Evolutionary conservation across 2,113 vertebrate species (phyloP), one percentile per base, ranked within the genome.

Genomic region (Chionis minor): DNA sequence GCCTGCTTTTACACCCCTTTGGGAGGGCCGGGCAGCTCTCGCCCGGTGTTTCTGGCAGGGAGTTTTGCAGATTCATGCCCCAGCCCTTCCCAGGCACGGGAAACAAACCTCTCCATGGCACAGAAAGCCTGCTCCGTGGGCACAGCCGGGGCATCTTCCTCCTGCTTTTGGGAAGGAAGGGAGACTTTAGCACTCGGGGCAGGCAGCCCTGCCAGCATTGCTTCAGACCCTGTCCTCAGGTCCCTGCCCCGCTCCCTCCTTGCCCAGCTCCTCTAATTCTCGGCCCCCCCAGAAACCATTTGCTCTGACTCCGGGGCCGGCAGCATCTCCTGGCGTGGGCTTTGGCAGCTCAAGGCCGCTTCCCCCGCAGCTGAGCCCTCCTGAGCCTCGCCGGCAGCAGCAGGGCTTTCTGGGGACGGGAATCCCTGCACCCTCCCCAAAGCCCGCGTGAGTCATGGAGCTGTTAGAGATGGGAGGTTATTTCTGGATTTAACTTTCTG

Each of bases 401-500:
- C 2, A 0, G 14, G 70, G 81, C 74, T 85, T 79, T 55, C 74
- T 84, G 89, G 95, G 72, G 84, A 87, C 0, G 24, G 95, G 92
- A 90, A 96, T 95, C 88, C 95, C 95, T 56, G 58, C 52, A 58
- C 75, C 51, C 54, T 61, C 49, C 58, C 78, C 15, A 23, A 12
- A 56, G 61, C 54, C 72, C 2, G 6, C 0, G 0, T 92, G 93
- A 96, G 66, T 96, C 96, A 97, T 1, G 0, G 3, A 58, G 95
- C 91, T 83, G 44, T 14, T 11, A 4, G 62, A 90, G 73, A 81
- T 1, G 9, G 81, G 77, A 91, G 74, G 62, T 88, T 96, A 96
- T 91, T 97, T 94, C 91, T 96, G 88, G 92, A 83, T 90, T 61
- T 59, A 49, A 27, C 59, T 90, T 84, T 91, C 75, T 79, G 88